These are phyloP conservation scores for Anguilla anguilla DNA, from an alignment of 2,797 vertebrate genomes.

Conservation along the genomic window DNA sequence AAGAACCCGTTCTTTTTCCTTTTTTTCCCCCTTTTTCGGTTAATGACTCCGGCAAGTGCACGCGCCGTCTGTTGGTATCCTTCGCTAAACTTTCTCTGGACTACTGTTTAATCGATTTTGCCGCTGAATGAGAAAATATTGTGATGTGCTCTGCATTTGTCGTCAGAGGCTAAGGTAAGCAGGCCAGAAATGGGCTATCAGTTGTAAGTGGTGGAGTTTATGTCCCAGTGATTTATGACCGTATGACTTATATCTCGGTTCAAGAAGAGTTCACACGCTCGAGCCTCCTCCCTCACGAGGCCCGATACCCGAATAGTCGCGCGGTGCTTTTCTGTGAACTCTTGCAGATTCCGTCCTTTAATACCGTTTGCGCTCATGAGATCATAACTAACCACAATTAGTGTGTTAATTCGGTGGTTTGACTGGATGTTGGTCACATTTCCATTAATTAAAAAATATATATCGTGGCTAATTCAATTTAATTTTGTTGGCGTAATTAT, in stretches of 20 bases:
- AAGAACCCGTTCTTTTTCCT: conserved; percentile 36
- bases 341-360: conserved; percentile 53
- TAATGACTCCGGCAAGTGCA: conserved; percentile 67
- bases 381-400: not conserved
- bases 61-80: conserved; percentile 63
- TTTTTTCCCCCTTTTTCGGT: conserved; percentile 60
- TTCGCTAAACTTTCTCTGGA: conserved; percentile 74
- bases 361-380: conserved; percentile 21
- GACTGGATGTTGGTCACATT: not conserved
- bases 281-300: conserved; percentile 83
- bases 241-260: conserved; percentile 99
- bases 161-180: conserved; percentile 99
- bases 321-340: conserved; percentile 58
- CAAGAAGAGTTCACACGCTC: conserved; percentile 98
- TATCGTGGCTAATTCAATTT: not conserved
- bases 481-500: not conserved
- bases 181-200: conserved; percentile 88
- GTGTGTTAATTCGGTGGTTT: not conserved
- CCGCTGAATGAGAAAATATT: conserved; percentile 80
- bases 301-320: conserved; percentile 79
- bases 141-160: conserved; percentile 85
- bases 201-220: conserved; percentile 96
- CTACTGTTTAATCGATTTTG: conserved; percentile 80
- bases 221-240: conserved; percentile 99
- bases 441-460: not conserved